Evolutionary conservation across 1,140 invertebrate species (phyloP), one percentile per base, ranked within the genome.

Genomic region (Littorina saxatilis): DNA sequence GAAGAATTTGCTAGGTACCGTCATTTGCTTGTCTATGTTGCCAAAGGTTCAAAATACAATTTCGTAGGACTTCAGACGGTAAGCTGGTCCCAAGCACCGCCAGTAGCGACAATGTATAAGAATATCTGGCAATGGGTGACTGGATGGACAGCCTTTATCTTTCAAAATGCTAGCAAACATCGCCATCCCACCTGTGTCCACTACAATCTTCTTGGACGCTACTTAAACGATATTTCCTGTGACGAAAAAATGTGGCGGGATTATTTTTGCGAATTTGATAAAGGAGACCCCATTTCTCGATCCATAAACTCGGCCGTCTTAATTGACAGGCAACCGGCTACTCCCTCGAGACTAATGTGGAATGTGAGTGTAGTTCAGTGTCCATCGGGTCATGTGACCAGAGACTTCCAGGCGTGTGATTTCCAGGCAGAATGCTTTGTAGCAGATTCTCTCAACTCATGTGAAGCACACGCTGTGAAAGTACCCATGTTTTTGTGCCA

Each of bases 401-500:
- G 40, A 40, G 40, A 72, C 17, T 72, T 72, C 37, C 39, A 40
- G 68, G 40, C 68, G 15, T 72, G 68, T 43, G 39, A 35, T 15
- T 40, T 39, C n/a, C 15, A 1, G 15, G 23, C 2, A 72, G 3
- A 40, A 23, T 72, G 37, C 37, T 2, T 23, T 4, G 23, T 3
- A n/a, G 7, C 9, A 9, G 40, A 20, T 7, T n/a, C 37, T 3
- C 27, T 27, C 2, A 15, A n/a, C 5, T 73, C 39, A 47, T 27
- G 17, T 0, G 1, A 37, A 0, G 23, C 15, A 9, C 27, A 27
- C 0, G n/a, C 7, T 13, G 15, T 23, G 11, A 32, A 43, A 0
- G 15, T 75, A 43, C 43, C 73, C 73, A 43, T 52, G 73, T 75
- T 75, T 75, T 17, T 35, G 4, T 75, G 73, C 32, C 7, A 61